phyloP scores from a whole-genome alignment of 2,888 invertebrate species.

The Euphydryas editha region DNA sequence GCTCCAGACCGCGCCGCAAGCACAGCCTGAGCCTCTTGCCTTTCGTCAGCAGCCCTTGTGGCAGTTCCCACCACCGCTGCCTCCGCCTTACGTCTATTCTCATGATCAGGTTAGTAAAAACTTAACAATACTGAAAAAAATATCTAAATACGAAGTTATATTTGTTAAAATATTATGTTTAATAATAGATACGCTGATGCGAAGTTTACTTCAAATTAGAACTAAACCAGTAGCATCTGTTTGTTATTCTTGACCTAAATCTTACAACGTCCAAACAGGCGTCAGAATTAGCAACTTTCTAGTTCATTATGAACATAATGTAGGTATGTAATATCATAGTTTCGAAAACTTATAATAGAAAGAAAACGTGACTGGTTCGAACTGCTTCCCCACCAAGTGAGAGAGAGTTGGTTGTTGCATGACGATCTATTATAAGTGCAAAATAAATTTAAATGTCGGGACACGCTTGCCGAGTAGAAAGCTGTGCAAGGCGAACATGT shows the following conservation, averaged over 20 bases:
- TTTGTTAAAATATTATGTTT: not conserved
- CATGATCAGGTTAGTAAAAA: constrained; percentile 89
- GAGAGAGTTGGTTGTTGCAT: constrained; percentile 72
- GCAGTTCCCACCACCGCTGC: constrained; percentile 92
- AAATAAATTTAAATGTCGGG: constrained; percentile 81
- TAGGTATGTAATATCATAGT: constrained; percentile 23
- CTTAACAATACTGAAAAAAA: not conserved
- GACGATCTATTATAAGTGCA: constrained; percentile 74
- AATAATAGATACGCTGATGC: not conserved
- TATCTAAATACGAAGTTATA: no score
- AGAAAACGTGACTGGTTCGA: constrained; percentile 76
- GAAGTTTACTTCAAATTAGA: not conserved
- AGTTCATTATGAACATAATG: constrained; percentile 16
- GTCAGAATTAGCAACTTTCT: constrained; percentile 56
- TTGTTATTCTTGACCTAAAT: constrained; percentile 72
- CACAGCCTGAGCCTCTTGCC: constrained; percentile 83
- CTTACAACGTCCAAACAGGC: constrained; percentile 56
- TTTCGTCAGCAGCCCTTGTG: constrained; percentile 89
- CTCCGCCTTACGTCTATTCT: constrained; percentile 89
- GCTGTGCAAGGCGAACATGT: constrained; percentile 80
- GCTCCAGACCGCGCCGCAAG: constrained; percentile 81
- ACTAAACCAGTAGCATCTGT: constrained; percentile 42
- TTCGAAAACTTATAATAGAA: constrained; percentile 68
- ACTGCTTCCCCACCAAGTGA: constrained; percentile 71
- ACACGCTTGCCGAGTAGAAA: constrained; percentile 80